Evolutionary conservation across 2,113 vertebrate species (phyloP).

Genomic region (Oncorhynchus masou): DNA sequence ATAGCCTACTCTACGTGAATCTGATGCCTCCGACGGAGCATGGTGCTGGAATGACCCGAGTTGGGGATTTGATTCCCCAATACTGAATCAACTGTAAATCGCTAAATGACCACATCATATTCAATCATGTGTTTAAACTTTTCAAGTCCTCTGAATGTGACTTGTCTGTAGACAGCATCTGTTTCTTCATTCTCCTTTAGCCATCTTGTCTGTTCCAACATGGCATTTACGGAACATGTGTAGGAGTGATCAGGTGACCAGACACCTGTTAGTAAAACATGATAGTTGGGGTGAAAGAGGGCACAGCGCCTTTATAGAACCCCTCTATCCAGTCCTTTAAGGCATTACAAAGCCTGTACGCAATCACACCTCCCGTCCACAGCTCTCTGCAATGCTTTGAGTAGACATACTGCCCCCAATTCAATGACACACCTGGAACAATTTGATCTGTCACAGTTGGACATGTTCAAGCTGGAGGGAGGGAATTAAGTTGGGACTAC

Average conservation of each 20-base stretch:
- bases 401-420: constrained; percentile 43
- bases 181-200: background rate
- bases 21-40: too few relatives aligned
- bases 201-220: background rate
- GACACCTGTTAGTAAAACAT: constrained; percentile 66
- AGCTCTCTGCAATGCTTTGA: constrained; percentile 47
- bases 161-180: background rate
- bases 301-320: constrained; percentile 39
- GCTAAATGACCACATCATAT: too few relatives aligned
- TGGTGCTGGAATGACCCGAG: too few relatives aligned
- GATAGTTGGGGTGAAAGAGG: constrained; percentile 42
- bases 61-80: too few relatives aligned
- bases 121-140: too few relatives aligned
- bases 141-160: too few relatives aligned
- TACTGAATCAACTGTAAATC: too few relatives aligned
- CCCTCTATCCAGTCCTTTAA: constrained; percentile 41
- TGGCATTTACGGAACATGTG: constrained; percentile 23
- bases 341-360: constrained; percentile 53
- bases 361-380: constrained; percentile 63
- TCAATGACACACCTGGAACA: constrained; percentile 66
- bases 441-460: constrained; percentile 64
- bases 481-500: constrained; percentile 48
- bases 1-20: too few relatives aligned
- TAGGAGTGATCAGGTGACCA: constrained; percentile 35
- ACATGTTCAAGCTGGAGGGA: constrained; percentile 54